phyloP scores from a whole-genome alignment of 2,113 vertebrate species.

The Cathartes aura region DNA sequence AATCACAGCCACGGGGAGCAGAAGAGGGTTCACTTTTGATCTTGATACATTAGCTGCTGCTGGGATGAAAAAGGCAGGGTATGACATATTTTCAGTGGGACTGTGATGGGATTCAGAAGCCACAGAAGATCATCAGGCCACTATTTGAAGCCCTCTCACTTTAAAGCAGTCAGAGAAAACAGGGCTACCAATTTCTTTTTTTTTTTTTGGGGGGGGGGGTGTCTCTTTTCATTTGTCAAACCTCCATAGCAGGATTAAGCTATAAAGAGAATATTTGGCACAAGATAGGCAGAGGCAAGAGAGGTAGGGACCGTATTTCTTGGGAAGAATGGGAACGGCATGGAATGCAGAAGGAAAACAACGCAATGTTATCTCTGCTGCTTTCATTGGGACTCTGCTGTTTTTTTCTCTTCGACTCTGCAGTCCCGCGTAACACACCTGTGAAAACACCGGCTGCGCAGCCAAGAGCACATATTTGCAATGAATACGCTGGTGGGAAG shows the following conservation, averaged over 20 bases:
- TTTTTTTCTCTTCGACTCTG: neutral
- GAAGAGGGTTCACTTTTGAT: neutral
- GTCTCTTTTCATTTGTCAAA: neutral
- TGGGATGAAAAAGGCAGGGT: neutral
- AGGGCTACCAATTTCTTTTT: neutral
- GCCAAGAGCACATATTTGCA: neutral
- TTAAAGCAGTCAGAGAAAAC: neutral
- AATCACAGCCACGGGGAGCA: neutral
- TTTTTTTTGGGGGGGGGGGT: fast-evolving
- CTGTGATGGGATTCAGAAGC: neutral
- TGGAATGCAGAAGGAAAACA: slow-evolving; percentile 22
- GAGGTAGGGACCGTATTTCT: neutral
- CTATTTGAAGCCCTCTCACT: neutral
- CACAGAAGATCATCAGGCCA: neutral
- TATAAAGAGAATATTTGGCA: neutral
- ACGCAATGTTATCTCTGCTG: neutral
- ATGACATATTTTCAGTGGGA: neutral
- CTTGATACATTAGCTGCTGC: neutral
- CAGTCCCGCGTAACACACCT: neutral
- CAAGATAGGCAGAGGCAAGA: neutral
- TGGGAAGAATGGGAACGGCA: neutral
- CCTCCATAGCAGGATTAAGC: neutral
- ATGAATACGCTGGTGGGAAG: neutral
- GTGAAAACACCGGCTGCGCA: slow-evolving; percentile 49
- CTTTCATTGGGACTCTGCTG: neutral